Conservation (phyloP, 2,113 vertebrate species). For the Ursus arctos region DNA sequence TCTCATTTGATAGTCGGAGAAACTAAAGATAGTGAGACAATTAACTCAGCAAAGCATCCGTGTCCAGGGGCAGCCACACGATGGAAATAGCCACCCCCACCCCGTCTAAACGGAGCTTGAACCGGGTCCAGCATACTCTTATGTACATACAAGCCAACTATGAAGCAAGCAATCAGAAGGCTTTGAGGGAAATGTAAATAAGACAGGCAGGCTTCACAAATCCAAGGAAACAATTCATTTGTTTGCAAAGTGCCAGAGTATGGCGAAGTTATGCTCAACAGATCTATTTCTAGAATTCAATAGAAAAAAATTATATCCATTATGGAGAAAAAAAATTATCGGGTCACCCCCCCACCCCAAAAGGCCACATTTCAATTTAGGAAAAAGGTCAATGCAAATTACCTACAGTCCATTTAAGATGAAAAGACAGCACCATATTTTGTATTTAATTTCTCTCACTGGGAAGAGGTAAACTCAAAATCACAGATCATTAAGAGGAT, state of each 20-base stretch:
- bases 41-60: slow-evolving; percentile 62
- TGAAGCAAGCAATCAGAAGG: background rate
- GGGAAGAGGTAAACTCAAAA: slow-evolving; percentile 49
- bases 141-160: slow-evolving; percentile 28
- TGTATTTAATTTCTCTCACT: slow-evolving; percentile 37
- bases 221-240: background rate
- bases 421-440: slow-evolving; percentile 3
- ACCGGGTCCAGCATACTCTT: slow-evolving; percentile 61
- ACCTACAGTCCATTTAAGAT: slow-evolving; percentile 31
- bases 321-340: background rate
- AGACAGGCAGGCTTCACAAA: slow-evolving; percentile 30
- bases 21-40: slow-evolving; percentile 54
- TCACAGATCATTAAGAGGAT: slow-evolving; percentile 25
- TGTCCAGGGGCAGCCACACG: background rate
- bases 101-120: slow-evolving; percentile 46
- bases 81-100: background rate
- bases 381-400: slow-evolving; percentile 28
- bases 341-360: background rate
- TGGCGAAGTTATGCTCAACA: background rate
- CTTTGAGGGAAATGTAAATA: slow-evolving; percentile 43
- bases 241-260: background rate
- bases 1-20: slow-evolving; percentile 63
- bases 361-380: slow-evolving; percentile 14
- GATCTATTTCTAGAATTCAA: background rate
- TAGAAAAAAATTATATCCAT: slow-evolving; percentile 47